A percentile compares a stretch with the other conserved stretches of the same genome.
Evolutionary conservation across 1,140 invertebrate species (phyloP).

Genomic region (Trichonephila clavipes): DNA sequence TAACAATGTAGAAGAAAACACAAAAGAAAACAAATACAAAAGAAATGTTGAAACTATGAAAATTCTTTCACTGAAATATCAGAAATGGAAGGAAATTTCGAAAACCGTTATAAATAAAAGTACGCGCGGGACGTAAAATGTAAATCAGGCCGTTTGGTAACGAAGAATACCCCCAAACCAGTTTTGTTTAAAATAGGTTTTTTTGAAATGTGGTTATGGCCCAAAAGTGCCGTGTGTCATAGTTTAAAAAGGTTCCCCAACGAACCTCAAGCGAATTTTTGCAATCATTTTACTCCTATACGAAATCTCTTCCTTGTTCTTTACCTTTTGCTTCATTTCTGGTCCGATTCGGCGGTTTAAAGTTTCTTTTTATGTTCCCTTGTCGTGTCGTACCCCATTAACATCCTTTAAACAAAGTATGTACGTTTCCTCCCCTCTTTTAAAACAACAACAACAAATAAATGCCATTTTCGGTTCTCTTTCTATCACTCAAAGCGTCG

Average conservation of each 20-base stretch:
- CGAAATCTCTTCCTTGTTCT: slow-evolving; percentile 7
- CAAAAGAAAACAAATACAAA: background rate
- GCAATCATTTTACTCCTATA: slow-evolving; percentile 39
- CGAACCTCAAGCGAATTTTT: slow-evolving; percentile 4
- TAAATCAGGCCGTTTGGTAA: slow-evolving; percentile 52
- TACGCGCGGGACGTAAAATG: slow-evolving; percentile 22
- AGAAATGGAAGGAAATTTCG: slow-evolving; percentile 36
- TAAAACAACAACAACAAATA: background rate
- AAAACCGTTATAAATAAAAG: slow-evolving; percentile 41
- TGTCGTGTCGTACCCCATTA: slow-evolving; percentile 49
- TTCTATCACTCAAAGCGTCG: background rate
- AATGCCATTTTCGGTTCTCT: background rate
- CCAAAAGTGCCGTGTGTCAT: slow-evolving; percentile 55
- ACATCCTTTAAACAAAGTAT: slow-evolving; percentile 36
- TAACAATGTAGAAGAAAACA: background rate
- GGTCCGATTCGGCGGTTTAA: slow-evolving; percentile 25
- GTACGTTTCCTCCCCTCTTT: background rate
- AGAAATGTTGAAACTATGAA: slow-evolving; percentile 36
- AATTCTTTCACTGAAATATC: slow-evolving; percentile 29
- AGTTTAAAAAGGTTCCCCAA: background rate
- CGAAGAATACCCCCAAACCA: slow-evolving; percentile 13
- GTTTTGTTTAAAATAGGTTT: slow-evolving; percentile 30
- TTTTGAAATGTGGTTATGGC: slow-evolving; percentile 65
- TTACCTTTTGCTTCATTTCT: slow-evolving; percentile 50
- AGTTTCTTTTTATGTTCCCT: slow-evolving; percentile 48